Evolutionary conservation across 1,140 invertebrate genomes (phyloP), one percentile per base, ranked within the genome.

Genomic region (Pseudobourletiella spinata): DNA sequence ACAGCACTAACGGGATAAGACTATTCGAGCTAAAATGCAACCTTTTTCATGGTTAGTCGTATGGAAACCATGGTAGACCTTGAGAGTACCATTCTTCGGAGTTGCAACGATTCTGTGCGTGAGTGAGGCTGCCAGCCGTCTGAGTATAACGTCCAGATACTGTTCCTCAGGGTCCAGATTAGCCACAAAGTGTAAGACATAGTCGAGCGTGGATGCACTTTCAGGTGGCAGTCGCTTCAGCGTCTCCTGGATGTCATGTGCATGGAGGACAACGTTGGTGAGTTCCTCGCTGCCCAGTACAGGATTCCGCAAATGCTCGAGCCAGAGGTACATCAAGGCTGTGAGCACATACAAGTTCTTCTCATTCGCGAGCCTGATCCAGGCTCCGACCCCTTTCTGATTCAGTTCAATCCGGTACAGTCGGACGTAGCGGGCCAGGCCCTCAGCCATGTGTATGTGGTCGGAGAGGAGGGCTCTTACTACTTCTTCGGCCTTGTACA

Each of bases 261-360:
- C 69, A 50, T 71, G 68, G 63, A 80, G 77, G 0, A 88, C 82
- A 44, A 90, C 82, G 29, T 81, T 79, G 39, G 83, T 83, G 14
- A 89, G 74, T 70, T 85, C 82, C 48, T 87, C 81, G 18, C 79
- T 76, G 48, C 80, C 80, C 8, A 90, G 70, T 30, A 88, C 74
- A 0, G 88, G 86, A 35, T 75, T 71, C 73, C 83, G 84, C 20
- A 88, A 73, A 20, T 79, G 79, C 71, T 87, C 85, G 20, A 88
- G 68, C 86, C 86, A 88, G 56, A 85, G 81, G 66, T 81, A 84
- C 20, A 87, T 71, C 14, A 88, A 71, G 32, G 79, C 81, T 44
- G 81, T 74, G 25, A 87, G 70, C 20, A 86, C 71, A n/a, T 75
- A 72, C 11, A 85, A 72, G 68, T 85, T 80, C 14, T 79, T 80